phyloP scores from a whole-genome alignment of 2,797 vertebrate genomes.

The Amazona finschi region DNA sequence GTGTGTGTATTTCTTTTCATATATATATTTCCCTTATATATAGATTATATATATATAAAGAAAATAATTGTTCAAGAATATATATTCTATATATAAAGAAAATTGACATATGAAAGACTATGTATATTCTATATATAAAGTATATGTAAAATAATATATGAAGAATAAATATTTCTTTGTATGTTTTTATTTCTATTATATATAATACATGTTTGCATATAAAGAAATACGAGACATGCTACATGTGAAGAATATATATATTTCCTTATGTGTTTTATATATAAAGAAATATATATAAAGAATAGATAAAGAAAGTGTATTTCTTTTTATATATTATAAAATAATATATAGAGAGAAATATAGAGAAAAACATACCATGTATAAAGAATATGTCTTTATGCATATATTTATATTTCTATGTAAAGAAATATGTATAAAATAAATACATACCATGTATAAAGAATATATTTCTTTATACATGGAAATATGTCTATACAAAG shows the following conservation, averaged over 20 bases:
- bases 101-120: neutral
- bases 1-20: neutral
- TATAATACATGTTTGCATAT: neutral
- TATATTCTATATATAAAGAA: conserved; percentile 2
- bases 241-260: neutral
- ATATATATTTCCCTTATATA: neutral
- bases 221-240: neutral
- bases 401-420: neutral
- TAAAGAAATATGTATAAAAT: neutral
- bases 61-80: neutral
- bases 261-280: neutral
- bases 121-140: neutral
- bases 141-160: neutral
- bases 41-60: neutral
- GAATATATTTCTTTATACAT: neutral
- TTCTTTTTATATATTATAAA: neutral
- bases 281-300: neutral
- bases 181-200: neutral
- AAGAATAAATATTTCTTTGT: neutral
- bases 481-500: neutral
- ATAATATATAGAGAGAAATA: neutral
- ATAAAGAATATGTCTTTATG: neutral
- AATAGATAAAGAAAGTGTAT: neutral
- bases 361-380: neutral
- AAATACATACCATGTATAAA: neutral